Evolutionary conservation across 1,140 invertebrate species (phyloP).

Genomic region (Ips nitidus): DNA sequence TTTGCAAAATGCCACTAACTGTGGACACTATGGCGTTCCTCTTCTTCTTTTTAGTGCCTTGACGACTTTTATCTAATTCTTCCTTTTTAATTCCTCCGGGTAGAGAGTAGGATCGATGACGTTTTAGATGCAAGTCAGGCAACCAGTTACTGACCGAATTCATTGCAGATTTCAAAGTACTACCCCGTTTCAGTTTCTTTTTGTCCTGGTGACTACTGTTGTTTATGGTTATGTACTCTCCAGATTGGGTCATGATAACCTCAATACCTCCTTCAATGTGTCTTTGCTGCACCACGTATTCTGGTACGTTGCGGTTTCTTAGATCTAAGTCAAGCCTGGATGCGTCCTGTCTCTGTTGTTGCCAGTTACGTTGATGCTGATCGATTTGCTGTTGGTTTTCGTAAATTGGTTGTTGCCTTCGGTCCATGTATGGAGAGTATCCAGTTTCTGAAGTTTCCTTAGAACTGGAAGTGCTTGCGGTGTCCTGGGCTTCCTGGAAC

Average conservation of each 20-base stretch:
- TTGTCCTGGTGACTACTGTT: constrained; percentile 62
- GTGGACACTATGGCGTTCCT: constrained; percentile 77
- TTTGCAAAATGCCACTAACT: constrained; percentile 76
- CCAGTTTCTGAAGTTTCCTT: constrained; percentile 54
- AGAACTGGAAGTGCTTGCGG: constrained; percentile 58
- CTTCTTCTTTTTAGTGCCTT: constrained; percentile 62
- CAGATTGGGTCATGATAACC: constrained; percentile 77
- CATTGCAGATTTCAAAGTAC: constrained; percentile 76
- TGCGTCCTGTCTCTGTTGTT: constrained; percentile 50
- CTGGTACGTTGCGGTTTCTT: constrained; percentile 53
- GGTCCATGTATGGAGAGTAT: constrained; percentile 61
- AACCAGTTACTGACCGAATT: constrained; percentile 78
- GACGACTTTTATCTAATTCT: constrained; percentile 58
- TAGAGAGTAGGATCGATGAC: constrained; percentile 77
- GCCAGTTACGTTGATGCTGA: constrained; percentile 56
- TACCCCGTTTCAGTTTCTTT: constrained; percentile 70
- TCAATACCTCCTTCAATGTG: constrained; percentile 60
- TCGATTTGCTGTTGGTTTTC: constrained; percentile 54
- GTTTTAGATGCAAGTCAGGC: constrained; percentile 77
- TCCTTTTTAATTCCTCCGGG: constrained; percentile 68
- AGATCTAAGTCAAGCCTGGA: constrained; percentile 52
- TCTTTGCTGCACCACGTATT: constrained; percentile 49
- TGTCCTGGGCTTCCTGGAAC: constrained; percentile 60
- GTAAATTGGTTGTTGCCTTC: constrained; percentile 57
- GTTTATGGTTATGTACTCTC: constrained; percentile 74